These are phyloP conservation scores for Heliconius eleuchia DNA, from an alignment of 1,140 invertebrate genomes.

Conservation along the genomic window DNA sequence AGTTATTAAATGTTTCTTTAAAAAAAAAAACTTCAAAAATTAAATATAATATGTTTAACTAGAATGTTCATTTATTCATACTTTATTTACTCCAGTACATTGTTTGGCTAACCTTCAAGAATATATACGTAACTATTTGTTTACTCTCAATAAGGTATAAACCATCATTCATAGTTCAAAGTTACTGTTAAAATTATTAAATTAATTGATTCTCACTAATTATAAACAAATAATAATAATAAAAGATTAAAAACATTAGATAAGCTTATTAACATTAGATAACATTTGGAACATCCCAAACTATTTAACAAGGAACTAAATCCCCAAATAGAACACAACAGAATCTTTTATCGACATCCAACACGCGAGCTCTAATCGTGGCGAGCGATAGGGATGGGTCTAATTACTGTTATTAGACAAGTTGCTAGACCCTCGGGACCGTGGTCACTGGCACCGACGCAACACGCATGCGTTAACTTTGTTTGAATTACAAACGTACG, in stretches of 20 bases:
- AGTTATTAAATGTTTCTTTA: no score
- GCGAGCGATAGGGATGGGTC: conserved; percentile 51
- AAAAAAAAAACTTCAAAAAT: no score
- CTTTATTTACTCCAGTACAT: background rate
- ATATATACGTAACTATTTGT: background rate
- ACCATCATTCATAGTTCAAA: background rate
- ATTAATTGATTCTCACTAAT: background rate
- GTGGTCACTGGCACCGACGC: conserved; percentile 49
- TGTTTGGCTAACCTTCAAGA: background rate
- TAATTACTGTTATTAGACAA: conserved; percentile 74
- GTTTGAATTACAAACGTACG: conserved; percentile 36
- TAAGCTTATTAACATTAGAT: no score
- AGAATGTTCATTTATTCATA: background rate
- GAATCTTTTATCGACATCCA: conserved; percentile 49
- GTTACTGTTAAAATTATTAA: background rate
- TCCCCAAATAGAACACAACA: conserved; percentile 40
- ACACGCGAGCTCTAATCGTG: conserved; percentile 48
- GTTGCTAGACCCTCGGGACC: conserved; percentile 54
- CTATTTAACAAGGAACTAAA: conserved; percentile 39
- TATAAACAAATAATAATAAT: background rate
- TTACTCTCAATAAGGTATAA: background rate
- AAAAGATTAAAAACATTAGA: conserved; percentile 16
- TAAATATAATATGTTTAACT: background rate
- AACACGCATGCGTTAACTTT: conserved; percentile 41
- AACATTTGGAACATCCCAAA: conserved; percentile 33